Conservation (phyloP, 2,888 invertebrate genomes). For the Spilosoma lubricipeda region DNA sequence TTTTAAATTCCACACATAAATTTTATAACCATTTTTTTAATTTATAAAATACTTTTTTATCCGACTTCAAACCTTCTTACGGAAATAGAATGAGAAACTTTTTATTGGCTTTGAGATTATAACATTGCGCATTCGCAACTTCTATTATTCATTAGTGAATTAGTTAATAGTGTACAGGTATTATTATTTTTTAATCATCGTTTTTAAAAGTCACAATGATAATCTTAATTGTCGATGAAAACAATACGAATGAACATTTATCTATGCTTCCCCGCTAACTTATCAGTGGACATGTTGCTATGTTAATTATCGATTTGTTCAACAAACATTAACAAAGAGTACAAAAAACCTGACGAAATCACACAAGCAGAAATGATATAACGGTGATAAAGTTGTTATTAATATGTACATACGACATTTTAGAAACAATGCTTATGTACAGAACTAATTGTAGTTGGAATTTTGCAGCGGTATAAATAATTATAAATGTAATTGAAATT, state of each 20-base stretch:
- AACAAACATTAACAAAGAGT: slow-evolving; percentile 52
- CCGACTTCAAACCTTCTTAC: too few species aligned
- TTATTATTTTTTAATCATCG: neutral
- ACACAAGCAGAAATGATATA: slow-evolving; percentile 45
- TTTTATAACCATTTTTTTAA: neutral
- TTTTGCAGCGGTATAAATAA: neutral
- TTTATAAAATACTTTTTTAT: neutral
- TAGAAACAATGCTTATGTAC: neutral
- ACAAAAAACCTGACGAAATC: slow-evolving; percentile 56
- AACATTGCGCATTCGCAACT: neutral
- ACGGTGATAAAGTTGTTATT: slow-evolving; percentile 59
- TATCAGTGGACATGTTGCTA: slow-evolving; percentile 66
- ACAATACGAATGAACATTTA: slow-evolving; percentile 26
- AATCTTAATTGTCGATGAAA: neutral
- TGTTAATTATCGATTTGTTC: slow-evolving; percentile 51
- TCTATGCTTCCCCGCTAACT: slow-evolving; percentile 60
- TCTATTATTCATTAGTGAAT: neutral
- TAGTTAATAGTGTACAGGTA: neutral
- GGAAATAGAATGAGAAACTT: neutral
- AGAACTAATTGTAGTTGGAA: neutral
- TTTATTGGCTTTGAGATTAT: neutral
- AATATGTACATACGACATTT: slow-evolving; percentile 26
- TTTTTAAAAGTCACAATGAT: neutral
- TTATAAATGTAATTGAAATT: slow-evolving; percentile 10
- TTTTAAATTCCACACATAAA: neutral